Evolutionary conservation across 2,888 invertebrate genomes (phyloP).

Genomic region (Pollenia amentaria): DNA sequence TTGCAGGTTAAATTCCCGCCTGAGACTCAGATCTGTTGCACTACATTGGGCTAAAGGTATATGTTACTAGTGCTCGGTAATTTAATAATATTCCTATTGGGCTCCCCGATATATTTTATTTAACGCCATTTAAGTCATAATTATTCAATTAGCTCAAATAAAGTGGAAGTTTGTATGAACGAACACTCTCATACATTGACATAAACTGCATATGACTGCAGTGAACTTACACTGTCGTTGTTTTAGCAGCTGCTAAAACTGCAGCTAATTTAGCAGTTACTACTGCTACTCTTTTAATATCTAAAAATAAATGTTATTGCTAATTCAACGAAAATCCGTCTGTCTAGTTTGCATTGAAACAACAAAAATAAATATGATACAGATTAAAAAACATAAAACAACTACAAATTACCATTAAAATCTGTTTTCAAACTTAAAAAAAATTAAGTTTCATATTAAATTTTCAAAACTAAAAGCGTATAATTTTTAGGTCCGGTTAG

Average conservation of each 20-base stretch:
- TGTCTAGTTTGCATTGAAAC: conserved; percentile 64
- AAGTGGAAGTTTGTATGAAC: conserved; percentile 64
- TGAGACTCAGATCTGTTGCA: no score
- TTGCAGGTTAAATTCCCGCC: no score
- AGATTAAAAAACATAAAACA: conserved; percentile 20
- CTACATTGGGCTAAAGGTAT: not conserved
- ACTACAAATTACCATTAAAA: conserved; percentile 37
- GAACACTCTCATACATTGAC: conserved; percentile 45
- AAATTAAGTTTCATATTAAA: conserved; percentile 37
- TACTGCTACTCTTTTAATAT: not conserved
- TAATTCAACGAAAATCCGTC: conserved; percentile 4
- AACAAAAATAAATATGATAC: conserved; percentile 50
- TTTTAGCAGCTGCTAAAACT: conserved; percentile 3
- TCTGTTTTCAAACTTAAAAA: conserved; percentile 25
- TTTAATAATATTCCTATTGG: conserved; percentile 10
- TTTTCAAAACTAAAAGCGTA: not conserved
- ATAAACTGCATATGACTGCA: conserved; percentile 32
- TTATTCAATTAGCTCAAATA: conserved; percentile 65
- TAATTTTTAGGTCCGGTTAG: conserved; percentile 70
- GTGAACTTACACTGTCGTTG: not conserved
- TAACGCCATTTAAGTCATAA: conserved; percentile 62
- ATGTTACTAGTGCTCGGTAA: not conserved
- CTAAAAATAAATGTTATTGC: conserved; percentile 2
- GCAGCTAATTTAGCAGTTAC: conserved; percentile 24
- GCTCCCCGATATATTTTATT: not conserved